Base-by-base conservation (phyloP, 2,888 invertebrate species). In the Drosophila conformis region DNA sequence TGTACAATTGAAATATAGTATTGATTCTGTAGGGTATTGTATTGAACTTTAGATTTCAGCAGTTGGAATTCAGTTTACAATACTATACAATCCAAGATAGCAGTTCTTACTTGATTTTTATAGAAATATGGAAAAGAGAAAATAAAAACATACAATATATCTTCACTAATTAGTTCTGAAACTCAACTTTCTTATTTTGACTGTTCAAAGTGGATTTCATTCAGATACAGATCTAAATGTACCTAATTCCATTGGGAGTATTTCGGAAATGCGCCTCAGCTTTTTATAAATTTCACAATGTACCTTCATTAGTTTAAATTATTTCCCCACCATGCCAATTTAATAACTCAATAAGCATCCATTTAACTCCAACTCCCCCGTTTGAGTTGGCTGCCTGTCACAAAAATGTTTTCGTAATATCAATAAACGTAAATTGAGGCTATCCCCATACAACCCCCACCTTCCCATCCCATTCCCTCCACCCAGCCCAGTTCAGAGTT, bases 381-480 rank as follows among this genome's bases (percentile, higher is more conserved):
- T 35, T 36, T 10, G 18, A 33, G 42, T 61, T 53, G 57, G 10
- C n/a, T 38, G 68, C 18, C 59, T 60, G 65, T 56, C 65, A 75
- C 51, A 73, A 72, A 58, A 40, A 25, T 40, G 27, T 61, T 65
- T 67, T 68, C 53, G 59, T 67, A 54, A 75, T 57, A 56, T 62
- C 52, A 75, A 71, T 67, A 78, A 69, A 75, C 62, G 57, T 73
- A 69, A 77, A 77, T 73, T 71, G 62, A 42, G 27, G 53, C 29
- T 49, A 27, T 56, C 7, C 25, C 46, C 46, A 15, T 25, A 15
- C 15, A 25, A 0, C 15, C 46, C 46, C 1, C 46, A 8, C 2
- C 46, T 25, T 15, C 1, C 40, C 10, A 40, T 40, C 40, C n/a
- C n/a, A 13, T 35, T 0, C 13, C 35, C 40, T 40, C n/a, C n/a